Base-by-base conservation (phyloP, 1,140 invertebrate species). In the Musca domestica region DNA sequence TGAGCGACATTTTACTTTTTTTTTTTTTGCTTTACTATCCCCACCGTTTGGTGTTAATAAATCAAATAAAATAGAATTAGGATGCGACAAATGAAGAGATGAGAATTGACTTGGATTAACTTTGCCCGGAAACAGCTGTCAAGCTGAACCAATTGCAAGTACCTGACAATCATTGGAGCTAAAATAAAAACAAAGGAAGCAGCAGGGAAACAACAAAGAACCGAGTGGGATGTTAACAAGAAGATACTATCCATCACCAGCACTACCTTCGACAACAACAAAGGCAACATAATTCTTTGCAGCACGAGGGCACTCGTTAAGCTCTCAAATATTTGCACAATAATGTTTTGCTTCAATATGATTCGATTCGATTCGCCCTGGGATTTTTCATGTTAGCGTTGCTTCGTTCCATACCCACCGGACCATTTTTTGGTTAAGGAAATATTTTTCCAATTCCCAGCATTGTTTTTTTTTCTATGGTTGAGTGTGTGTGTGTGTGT, bases 271-370 rank as follows among this genome's bases (percentile, higher is more conserved):
- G 9, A 54, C 0, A 25, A 10, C 20, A 54, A 54, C 52, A 54
- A 23, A 2, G 52, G 22, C 15, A 27, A 58, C 14, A 30, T 58
- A 15, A 30, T 58, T 23, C 17, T 58, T n/a, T 58, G 54, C 54
- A 58, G 54, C 34, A 12, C 34, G 2, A 41, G 34, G 22, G 54
- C n/a, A 23, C 54, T 58, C 54, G 54, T 58, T 58, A 58, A 58
- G 54, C 54, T 20, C 27, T 58, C 54, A 58, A 58, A 58, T 58
- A 58, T 58, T 58, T 58, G 25, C 54, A 58, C 54, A 27, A 30
- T 58, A 58, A 58, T 58, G 54, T 58, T 58, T 58, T 30, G 23
- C 23, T 58, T 58, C 34, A 41, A 41, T 41, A 41, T 41, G 34
- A 41, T 41, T 41, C 34, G 34, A 41, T 41, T 41, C 34, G 34